Base-by-base conservation (phyloP, 2,888 invertebrate genomes). In the Megalurothrips usitatus region DNA sequence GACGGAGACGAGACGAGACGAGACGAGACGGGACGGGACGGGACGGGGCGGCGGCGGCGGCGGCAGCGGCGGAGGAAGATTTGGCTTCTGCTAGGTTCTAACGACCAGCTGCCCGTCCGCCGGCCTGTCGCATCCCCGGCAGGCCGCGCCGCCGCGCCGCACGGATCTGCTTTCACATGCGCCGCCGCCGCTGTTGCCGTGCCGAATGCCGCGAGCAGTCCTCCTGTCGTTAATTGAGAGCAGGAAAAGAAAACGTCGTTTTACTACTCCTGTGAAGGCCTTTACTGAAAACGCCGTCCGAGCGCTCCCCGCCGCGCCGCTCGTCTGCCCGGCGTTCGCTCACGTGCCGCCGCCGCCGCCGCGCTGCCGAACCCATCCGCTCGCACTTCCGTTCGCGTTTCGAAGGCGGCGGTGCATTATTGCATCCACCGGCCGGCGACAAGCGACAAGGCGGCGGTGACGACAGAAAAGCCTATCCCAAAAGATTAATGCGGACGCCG, bases 101-200 rank as follows among this genome's bases (percentile, higher is more conserved):
- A 43, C 34, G 34, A 43, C 34, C 34, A 43, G 34, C 34, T 43
- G 34, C 34, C 34, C 34, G 34, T 43, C 34, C 6, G 34, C 34
- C 34, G 3, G 34, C 6, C 34, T 58, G 58, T 58, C 58, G 58
- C 58, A 58, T 58, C 58, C 58, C 14, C 58, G 2, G 34, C 34
- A 2, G 34, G 34, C 34, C 34, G 34, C 34, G 34, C 34, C 34
- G 34, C 34, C 34, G 34, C 6, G 34, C 34, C 34, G 34, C 34
- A 6, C 34, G 68, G 68, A 75, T 75, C 68, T 75, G 68, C 68
- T 75, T 75, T 75, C 68, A 75, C 68, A 26, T 75, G n/a, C 23
- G 68, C n/a, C 26, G 68, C 68, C 11, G 23, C 23, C 68, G 14
- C 58, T 8, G 19, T 10, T n/a, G 14, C 52, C 14, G 6, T 52